Conservation (phyloP, 1,140 invertebrate genomes). For the Brachionus rotundiformis region DNA sequence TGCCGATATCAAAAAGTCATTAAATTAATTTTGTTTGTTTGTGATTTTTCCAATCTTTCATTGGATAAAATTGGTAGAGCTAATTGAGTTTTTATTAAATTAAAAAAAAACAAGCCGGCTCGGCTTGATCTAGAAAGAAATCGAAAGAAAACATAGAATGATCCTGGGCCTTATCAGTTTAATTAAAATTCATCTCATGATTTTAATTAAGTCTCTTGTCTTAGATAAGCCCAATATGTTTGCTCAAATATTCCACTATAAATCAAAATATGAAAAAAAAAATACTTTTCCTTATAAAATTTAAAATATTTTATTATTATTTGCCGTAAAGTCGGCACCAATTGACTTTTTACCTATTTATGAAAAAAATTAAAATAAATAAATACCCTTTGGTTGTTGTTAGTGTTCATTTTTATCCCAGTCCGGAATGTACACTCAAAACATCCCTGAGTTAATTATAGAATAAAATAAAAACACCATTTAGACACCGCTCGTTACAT, state of each 20-base stretch:
- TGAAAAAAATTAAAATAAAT: neutral
- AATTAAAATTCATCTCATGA: conserved; percentile 50
- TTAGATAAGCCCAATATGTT: conserved; percentile 11
- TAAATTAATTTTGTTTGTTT: conserved; percentile 27
- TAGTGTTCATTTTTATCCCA: too few species aligned
- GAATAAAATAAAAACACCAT: too few species aligned
- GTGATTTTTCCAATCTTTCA: neutral
- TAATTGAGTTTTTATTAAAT: conserved; percentile 7
- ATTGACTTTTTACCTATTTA: neutral
- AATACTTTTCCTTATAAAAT: neutral
- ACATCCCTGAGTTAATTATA: too few species aligned
- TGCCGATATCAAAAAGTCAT: conserved; percentile 35
- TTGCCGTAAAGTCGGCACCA: neutral
- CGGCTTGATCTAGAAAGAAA: neutral
- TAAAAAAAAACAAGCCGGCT: neutral
- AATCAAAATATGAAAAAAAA: neutral
- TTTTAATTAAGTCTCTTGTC: conserved; percentile 45
- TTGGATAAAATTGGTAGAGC: neutral
- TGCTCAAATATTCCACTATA: neutral
- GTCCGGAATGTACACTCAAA: too few species aligned
- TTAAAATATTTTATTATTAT: neutral
- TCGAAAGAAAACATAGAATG: conserved; percentile 1
- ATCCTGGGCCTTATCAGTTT: conserved; percentile 32
- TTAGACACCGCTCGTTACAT: too few species aligned
- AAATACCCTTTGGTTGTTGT: neutral